Conservation (phyloP, 2,797 vertebrate species). For the Channa striata region DNA sequence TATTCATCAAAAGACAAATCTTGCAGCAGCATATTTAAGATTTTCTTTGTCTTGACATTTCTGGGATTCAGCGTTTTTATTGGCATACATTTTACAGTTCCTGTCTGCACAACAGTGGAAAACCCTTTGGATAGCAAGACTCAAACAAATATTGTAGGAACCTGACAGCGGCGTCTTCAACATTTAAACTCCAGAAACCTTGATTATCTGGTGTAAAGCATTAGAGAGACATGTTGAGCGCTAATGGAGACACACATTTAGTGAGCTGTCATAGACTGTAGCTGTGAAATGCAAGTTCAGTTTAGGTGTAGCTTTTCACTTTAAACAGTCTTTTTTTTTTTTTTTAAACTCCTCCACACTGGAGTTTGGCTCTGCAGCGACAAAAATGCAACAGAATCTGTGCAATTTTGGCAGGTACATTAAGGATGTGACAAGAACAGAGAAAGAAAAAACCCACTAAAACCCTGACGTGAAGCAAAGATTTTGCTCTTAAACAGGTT, state of each 20-base stretch:
- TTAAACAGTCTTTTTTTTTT: constrained; percentile 19
- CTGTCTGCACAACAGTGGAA: background rate
- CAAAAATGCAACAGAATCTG: constrained; percentile 7
- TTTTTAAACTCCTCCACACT: background rate
- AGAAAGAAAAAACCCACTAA: background rate
- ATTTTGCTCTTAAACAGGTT: background rate
- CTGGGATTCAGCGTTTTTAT: constrained; percentile 18
- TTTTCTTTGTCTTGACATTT: constrained; percentile 23
- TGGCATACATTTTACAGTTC: constrained; percentile 6
- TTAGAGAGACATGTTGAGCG: constrained; percentile 6
- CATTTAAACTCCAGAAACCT: constrained; percentile 19
- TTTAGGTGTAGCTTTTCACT: constrained; percentile 24
- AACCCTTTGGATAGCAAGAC: background rate
- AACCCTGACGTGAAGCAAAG: background rate
- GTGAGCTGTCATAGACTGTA: constrained; percentile 12
- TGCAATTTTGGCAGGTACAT: background rate
- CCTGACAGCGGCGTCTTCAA: constrained; percentile 22
- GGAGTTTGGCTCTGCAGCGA: background rate
- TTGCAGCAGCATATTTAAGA: background rate
- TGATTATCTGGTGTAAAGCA: constrained; percentile 18
- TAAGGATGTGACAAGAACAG: constrained; percentile 12
- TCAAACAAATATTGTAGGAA: constrained; percentile 30
- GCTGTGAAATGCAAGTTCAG: constrained; percentile 26
- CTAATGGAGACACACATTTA: constrained; percentile 14
- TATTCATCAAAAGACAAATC: constrained; percentile 41